Base-by-base conservation (phyloP, 2,797 vertebrate genomes). In the Danionella dracula region DNA sequence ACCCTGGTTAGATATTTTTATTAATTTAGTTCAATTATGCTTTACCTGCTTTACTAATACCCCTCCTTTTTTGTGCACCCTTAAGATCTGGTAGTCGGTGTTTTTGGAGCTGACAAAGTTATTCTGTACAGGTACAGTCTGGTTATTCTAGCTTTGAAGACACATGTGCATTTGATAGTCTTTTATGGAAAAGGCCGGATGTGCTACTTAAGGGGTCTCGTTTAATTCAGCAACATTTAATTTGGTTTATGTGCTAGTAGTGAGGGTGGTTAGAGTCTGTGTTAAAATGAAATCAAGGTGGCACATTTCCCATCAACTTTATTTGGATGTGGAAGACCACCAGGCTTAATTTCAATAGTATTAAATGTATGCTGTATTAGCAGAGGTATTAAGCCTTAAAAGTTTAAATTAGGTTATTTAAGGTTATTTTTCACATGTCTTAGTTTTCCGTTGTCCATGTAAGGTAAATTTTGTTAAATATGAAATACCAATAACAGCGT, bases 51-150 rank as follows among this genome's bases (percentile, higher is more conserved):
- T 4, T 34, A 23, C 5, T 32, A 4, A 20, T 17, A 7, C 2
- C 19, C 7, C 19, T 23, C 20, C 32, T 41, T 4, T 19, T 13
- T 6, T 32, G 4, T 41, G 4, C 46, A 8, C 17, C 40, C 32
- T 50, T 42, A 15, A 93, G 92, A 93, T 71, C 82, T 94, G 76
- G 79, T 93, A 65, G 90, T 93, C 51, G 92, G 92, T 57, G 92
- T 89, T 50, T 93, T 93, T 72, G 92, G 92, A 37, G 92, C 87
- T 27, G 92, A 93, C 70, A 89, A 83, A 77, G 92, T 90, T 42
- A 79, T 91, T 49, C 76, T 93, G 48, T 93, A 93, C 79, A 91
- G 92, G 91, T 93, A 73, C 56, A 76, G 21, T 16, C 12, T 23
- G 20, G 42, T 41, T 20, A 31, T 20, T 45, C 27, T 31, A 27